Evolutionary conservation across 2,797 vertebrate species (phyloP).

Genomic region (Petrocephalus schoutedeni): DNA sequence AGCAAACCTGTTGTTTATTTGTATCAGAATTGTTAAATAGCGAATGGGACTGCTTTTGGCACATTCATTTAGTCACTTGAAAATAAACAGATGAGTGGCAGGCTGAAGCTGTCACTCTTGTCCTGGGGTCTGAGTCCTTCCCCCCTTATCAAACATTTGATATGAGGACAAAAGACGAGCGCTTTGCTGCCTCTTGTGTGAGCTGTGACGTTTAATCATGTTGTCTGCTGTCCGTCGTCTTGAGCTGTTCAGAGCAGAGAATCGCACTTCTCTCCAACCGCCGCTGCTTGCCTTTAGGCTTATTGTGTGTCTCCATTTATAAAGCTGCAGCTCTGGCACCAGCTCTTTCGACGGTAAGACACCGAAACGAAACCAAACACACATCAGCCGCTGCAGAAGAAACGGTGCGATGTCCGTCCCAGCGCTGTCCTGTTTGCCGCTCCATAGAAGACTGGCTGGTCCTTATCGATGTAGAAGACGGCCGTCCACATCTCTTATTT

Average conservation of each 20-base stretch:
- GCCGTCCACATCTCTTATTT: not conserved
- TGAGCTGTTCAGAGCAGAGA: not conserved
- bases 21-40: not conserved
- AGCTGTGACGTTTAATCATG: constrained; percentile 18
- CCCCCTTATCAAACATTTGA: not conserved
- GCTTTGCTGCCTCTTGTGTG: constrained; percentile 15
- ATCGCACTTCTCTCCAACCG: not conserved
- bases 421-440: not conserved
- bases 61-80: not conserved
- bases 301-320: constrained; percentile 13
- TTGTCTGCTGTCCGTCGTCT: not conserved
- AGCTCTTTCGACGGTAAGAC: not conserved
- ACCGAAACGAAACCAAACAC: not conserved
- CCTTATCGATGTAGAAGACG: not conserved
- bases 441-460: not conserved
- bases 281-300: constrained; percentile 8
- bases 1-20: not conserved
- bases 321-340: not conserved
- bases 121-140: not conserved
- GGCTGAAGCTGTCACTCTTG: not conserved
- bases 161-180: not conserved
- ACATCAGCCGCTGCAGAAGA: not conserved
- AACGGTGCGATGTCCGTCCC: not conserved
- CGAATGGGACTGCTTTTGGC: not conserved
- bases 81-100: not conserved